These are phyloP conservation scores for rat (Rattus norvegicus) DNA, from an alignment of 2,113 vertebrate genomes.

Conservation along the genomic window DNA sequence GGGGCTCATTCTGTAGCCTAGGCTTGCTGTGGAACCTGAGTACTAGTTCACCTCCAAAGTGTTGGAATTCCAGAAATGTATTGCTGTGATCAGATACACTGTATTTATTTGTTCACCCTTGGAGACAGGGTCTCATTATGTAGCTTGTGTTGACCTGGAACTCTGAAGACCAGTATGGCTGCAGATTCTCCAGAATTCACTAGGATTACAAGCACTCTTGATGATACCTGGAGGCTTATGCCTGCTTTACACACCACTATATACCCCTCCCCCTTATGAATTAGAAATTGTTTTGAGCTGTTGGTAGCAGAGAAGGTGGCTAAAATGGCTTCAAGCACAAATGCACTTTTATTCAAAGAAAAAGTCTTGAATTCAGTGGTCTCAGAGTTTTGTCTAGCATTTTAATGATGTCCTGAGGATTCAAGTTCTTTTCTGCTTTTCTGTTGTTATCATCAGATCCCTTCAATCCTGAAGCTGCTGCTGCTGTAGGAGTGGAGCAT, in stretches of 20 bases:
- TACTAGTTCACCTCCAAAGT: background rate
- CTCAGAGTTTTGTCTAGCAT: background rate
- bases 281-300: constrained; percentile 41
- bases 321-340: constrained; percentile 33
- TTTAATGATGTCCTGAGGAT: constrained; percentile 43
- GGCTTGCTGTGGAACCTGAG: background rate
- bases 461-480: constrained; percentile 17
- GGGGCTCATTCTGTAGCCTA: background rate
- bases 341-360: constrained; percentile 25
- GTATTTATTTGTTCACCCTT: background rate
- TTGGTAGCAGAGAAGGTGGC: constrained; percentile 24
- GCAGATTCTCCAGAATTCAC: background rate
- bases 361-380: background rate
- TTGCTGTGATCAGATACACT: background rate
- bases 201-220: background rate
- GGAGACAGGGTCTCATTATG: background rate
- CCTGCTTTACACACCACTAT: background rate
- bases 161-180: background rate
- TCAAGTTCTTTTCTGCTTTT: background rate
- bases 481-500: background rate
- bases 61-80: background rate
- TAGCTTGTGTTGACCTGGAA: background rate
- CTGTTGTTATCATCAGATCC: constrained; percentile 21
- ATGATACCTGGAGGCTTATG: background rate
- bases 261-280: background rate